Evolutionary conservation across 35 echinoderm and acorn worm genomes (phyloP), one percentile per base, ranked within the genome.

Genomic region (Patiria miniata): DNA sequence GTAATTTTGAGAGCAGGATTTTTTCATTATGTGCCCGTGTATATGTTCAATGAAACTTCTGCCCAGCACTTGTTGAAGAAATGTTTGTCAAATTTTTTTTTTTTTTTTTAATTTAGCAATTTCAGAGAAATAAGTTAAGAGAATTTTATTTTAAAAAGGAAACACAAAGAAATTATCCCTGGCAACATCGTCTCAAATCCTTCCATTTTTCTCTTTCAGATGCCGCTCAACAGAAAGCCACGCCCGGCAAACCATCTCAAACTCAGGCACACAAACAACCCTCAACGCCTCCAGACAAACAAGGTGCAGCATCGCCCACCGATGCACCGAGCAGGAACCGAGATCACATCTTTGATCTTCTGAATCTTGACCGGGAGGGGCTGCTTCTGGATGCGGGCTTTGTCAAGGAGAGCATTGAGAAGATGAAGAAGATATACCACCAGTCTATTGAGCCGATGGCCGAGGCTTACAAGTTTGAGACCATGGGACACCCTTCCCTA

Each of bases 381-480:
- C n/a, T 44, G n/a, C 38, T 44, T 6, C 21, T 79, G 12, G 76
- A 78, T 32, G 37, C 68, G n/a, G 33, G 32, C 0, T 68, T 83
- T 0, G 39, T 83, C 8, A 51, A 80, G 12, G 68, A 78, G 17
- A 39, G 55, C 42, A 88, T 90, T 14, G 29, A 39, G 8, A 68
- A 73, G 34, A 77, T 95, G 16, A 95, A 91, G 65, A 15, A 87
- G 26, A 95, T 95, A 14, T 91, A 95, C 53, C 77, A 83, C 2
- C 23, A 87, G 8, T 40, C 87, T 6, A 91, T 95, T 19, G 73
- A 83, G 81, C 88, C 88, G 5, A 39, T 95, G 79, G 93, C 85
- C 52, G 85, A 95, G 40, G 83, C 84, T 34, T 95, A 95, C 61
- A 83, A 93, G 21, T 90, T 93, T 52, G 77, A 76, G 22, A 80